Base-by-base conservation (phyloP, 2,797 vertebrate species). In the Myotis findleyi region DNA sequence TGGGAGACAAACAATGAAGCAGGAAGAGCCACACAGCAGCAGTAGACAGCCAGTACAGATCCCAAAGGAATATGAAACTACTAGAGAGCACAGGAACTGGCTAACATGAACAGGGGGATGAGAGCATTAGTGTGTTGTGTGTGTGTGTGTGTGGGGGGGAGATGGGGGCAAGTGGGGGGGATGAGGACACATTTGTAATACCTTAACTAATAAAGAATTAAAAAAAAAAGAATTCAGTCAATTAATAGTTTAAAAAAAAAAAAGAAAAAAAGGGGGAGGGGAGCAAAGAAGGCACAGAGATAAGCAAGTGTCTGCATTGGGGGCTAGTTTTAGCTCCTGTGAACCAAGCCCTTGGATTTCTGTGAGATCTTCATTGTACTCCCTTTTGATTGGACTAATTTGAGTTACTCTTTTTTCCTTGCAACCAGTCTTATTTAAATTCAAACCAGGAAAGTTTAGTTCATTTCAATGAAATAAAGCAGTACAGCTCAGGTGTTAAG, bases 381-480 rank as follows among this genome's bases (percentile, higher is more conserved):
- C n/a, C 14, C n/a, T 72, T 87, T 87, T 55, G 17, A 64, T 11
- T 82, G 49, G 62, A 83, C 55, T 88, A 55, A 33, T 38, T 72
- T 77, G 7, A 82, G 69, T 76, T 76, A 16, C 53, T 71, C 12
- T 79, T 47, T 88, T 53, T 88, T 44, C 25, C 68, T 93, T 80
- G 36, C 33, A 86, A 83, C 44, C 79, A 89, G 41, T 81, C 13
- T 55, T 51, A 89, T 27, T 94, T 95, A 82, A 89, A 89, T 82
- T 76, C 51, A 94, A 89, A 89, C 5, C 14, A 87, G 41, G 23
- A 68, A 91, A 81, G 14, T 68, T 68, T 71, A 47, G 72, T 71
- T 77, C 33, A 88, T 93, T 84, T 88, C 80, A 81, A 36, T 66
- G 27, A 86, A 93, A 87, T 79, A n/a, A 93, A 69, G 30, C 79